Conservation (phyloP, 2,797 vertebrate species). For the Vultur gryphus region DNA sequence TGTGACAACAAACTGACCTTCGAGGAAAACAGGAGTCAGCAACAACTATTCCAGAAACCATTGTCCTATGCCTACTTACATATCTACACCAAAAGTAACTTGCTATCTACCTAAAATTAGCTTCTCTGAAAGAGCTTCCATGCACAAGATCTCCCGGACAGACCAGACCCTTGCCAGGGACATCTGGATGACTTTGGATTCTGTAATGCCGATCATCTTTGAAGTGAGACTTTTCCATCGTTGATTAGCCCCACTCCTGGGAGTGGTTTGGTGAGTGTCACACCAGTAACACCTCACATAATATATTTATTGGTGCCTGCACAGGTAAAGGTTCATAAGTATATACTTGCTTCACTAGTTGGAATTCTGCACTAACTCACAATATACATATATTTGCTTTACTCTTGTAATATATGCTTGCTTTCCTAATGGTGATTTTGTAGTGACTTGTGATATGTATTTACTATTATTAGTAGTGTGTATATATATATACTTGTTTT, state of each 20-base stretch:
- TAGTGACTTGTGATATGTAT: background rate
- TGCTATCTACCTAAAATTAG: background rate
- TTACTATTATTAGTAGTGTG: background rate
- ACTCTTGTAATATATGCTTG: background rate
- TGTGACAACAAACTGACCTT: no score
- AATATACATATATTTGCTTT: background rate
- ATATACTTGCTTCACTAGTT: background rate
- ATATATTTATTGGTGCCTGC: no score
- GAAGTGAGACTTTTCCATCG: background rate
- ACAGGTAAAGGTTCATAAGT: background rate
- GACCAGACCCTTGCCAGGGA: background rate
- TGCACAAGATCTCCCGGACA: background rate
- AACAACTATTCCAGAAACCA: background rate
- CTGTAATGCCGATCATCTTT: background rate
- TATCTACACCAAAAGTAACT: background rate
- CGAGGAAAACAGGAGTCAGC: background rate
- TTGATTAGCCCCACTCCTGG: background rate
- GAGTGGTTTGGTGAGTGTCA: background rate
- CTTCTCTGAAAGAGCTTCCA: background rate
- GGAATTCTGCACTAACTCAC: background rate
- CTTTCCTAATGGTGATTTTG: background rate
- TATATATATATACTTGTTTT: background rate
- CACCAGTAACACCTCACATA: background rate
- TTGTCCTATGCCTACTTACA: background rate
- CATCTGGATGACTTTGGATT: background rate